phyloP scores from a whole-genome alignment of 2,888 invertebrate genomes.

The Drosophila colorata region DNA sequence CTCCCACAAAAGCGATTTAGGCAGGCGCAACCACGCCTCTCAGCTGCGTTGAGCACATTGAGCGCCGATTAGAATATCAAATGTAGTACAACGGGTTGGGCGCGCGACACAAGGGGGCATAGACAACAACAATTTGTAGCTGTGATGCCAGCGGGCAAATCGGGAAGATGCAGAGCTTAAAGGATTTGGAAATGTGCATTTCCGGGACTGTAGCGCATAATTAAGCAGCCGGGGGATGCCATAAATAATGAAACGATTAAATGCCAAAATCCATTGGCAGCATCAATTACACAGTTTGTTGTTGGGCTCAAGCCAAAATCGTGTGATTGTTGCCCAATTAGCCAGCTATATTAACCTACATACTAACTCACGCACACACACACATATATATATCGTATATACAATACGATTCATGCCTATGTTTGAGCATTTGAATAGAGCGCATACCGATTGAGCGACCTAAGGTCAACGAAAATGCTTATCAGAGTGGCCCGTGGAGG shows the following conservation, averaged over 20 bases:
- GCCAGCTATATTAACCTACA: slow-evolving; percentile 3
- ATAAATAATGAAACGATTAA: slow-evolving; percentile 63
- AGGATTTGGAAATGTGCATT: slow-evolving; percentile 65
- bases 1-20: not conserved
- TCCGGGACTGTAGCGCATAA: slow-evolving; percentile 63
- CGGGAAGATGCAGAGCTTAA: slow-evolving; percentile 46
- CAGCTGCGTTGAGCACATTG: too few relatives aligned
- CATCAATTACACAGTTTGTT: slow-evolving; percentile 39
- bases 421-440: slow-evolving; percentile 6
- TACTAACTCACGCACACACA: too few relatives aligned
- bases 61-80: slow-evolving; percentile 14
- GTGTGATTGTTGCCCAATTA: slow-evolving; percentile 39
- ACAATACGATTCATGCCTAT: not conserved
- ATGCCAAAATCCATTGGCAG: slow-evolving; percentile 45
- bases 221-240: slow-evolving; percentile 57
- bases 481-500: slow-evolving; percentile 29
- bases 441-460: slow-evolving; percentile 1
- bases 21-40: slow-evolving; percentile 5
- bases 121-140: slow-evolving; percentile 18
- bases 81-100: slow-evolving; percentile 1
- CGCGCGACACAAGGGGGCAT: slow-evolving; percentile 2
- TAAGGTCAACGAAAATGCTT: slow-evolving; percentile 42
- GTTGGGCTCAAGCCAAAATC: slow-evolving; percentile 24
- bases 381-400: not conserved
- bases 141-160: not conserved